Conservation (phyloP, 2,113 vertebrate genomes). For the Lampris incognitus region DNA sequence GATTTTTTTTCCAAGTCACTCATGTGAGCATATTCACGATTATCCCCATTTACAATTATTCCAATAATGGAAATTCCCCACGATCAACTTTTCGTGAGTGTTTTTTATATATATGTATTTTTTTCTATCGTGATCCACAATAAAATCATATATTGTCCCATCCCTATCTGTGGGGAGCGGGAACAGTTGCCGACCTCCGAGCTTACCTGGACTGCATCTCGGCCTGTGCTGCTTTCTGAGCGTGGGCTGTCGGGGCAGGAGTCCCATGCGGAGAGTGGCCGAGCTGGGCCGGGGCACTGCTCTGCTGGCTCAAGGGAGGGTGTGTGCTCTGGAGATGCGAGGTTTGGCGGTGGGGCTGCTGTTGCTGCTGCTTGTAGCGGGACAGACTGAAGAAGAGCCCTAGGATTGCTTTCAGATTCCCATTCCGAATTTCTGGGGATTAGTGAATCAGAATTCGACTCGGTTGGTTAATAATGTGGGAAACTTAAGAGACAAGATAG, state of each 20-base stretch:
- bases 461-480: too few species aligned
- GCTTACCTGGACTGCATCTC: conserved; percentile 95
- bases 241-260: conserved; percentile 69
- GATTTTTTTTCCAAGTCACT: too few species aligned
- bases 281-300: conserved; percentile 77
- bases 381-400: conserved; percentile 99
- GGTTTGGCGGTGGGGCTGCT: conserved; percentile 84
- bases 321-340: conserved; percentile 69
- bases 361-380: conserved; percentile 96
- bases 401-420: conserved; percentile 97
- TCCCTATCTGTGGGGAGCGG: too few species aligned
- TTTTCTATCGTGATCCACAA: too few species aligned
- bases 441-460: neutral
- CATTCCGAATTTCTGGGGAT: conserved; percentile 95
- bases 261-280: conserved; percentile 78
- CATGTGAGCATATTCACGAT: too few species aligned
- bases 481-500: too few species aligned
- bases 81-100: too few species aligned
- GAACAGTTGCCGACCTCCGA: neutral
- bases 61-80: too few species aligned
- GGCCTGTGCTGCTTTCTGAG: conserved; percentile 87
- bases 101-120: too few species aligned
- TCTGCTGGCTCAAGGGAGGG: conserved; percentile 76
- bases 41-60: too few species aligned
- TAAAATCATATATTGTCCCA: too few species aligned